Conservation (phyloP, 2,113 vertebrate genomes). For the Apistogramma diplotaenia region DNA sequence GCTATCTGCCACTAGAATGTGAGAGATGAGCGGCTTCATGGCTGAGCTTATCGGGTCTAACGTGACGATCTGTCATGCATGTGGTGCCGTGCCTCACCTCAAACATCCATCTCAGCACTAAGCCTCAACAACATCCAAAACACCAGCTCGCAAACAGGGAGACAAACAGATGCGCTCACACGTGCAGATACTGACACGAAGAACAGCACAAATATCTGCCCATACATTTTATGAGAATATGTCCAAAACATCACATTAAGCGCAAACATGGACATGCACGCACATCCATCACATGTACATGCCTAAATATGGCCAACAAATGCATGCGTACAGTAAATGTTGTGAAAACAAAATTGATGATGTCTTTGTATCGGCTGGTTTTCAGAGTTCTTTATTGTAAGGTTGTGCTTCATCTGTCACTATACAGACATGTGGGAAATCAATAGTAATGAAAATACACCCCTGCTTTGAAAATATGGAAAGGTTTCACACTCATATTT, state of each 20-base stretch:
- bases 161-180: conserved; percentile 3
- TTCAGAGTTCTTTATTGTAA: background rate
- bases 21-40: conserved; percentile 37
- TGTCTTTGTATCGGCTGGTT: background rate
- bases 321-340: conserved; percentile 38
- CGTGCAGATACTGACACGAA: background rate
- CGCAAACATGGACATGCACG: background rate
- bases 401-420: background rate
- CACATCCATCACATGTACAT: conserved; percentile 37
- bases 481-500: background rate
- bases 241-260: background rate
- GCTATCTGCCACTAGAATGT: conserved; percentile 50
- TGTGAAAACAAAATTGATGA: background rate
- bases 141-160: conserved; percentile 35
- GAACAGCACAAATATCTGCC: background rate
- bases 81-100: conserved; percentile 40
- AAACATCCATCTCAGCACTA: conserved; percentile 49
- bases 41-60: conserved; percentile 46
- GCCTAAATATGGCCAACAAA: conserved; percentile 11
- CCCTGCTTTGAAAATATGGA: background rate
- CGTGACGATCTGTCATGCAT: conserved; percentile 60
- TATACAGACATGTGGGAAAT: background rate
- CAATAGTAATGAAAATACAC: background rate
- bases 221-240: background rate
- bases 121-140: conserved; percentile 24